Base-by-base conservation (phyloP, 2,888 invertebrate species). In the Melipona bicolor region DNA sequence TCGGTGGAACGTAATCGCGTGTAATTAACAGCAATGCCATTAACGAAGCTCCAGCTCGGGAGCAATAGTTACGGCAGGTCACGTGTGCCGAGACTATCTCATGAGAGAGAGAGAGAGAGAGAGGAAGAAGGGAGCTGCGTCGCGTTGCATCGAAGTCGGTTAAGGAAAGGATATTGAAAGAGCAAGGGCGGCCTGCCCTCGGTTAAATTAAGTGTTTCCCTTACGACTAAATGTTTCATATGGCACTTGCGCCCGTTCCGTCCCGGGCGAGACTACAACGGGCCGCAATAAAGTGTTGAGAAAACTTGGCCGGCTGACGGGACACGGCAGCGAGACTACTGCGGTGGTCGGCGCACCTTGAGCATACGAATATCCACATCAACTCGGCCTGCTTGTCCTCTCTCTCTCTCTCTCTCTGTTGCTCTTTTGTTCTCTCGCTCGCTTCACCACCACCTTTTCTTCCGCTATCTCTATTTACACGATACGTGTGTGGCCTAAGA, bases 331-430 rank as follows among this genome's bases (percentile, higher is more conserved):
- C 36, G 77, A 72, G 79, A 79, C 88, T 85, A 84, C 77, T 43
- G 76, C 73, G 65, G 56, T 71, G 74, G 78, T 77, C 78, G 70
- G 36, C 59, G 73, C 67, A 76, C 68, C 77, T 73, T 24, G 71
- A 68, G 89, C 83, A 89, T 88, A 88, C 89, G 84, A 88, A 88
- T 88, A 85, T 80, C 72, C 85, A 27, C 83, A 85, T 87, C 83
- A 87, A 71, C 79, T 67, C 19, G 3, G 19, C 43, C 61, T 62
- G n/a, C 77, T 61, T 43, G 62, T 50, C 62, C 50, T 32, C 32
- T 65, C 24, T 24, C 15, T 54, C 49, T 27, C 13, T 36, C 54
- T 50, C 43, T 24, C 19, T 11, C 69, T 43, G 52, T 27, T 54
- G 54, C 19, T 62, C 27, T 43, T 27, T 36, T 36, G 36, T 6